A percentile compares a stretch with the other conserved stretches of the same genome.
phyloP scores from a whole-genome alignment of 1,140 invertebrate genomes.

The Achatina immaculata region DNA sequence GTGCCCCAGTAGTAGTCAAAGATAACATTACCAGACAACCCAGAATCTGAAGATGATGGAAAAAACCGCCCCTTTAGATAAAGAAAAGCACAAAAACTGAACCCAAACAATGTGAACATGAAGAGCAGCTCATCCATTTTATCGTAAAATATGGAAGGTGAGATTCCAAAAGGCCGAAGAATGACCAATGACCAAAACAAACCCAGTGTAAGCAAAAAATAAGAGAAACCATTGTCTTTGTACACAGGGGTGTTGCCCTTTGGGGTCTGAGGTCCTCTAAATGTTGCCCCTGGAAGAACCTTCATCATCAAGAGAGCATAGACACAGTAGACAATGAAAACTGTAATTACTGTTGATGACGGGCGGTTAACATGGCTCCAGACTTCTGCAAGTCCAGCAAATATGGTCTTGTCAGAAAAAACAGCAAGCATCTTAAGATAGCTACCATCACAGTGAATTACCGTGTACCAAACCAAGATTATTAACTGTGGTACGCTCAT shows the following conservation, averaged over 20 bases:
- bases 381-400: constrained; percentile 51
- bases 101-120: constrained; percentile 72
- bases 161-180: constrained; percentile 58
- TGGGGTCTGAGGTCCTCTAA: constrained; percentile 72
- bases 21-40: constrained; percentile 68
- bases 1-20: constrained; percentile 77
- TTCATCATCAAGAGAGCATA: constrained; percentile 65
- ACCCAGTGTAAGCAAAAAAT: constrained; percentile 71
- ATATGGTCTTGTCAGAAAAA: constrained; percentile 44
- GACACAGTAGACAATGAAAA: constrained; percentile 58
- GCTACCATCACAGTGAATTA: constrained; percentile 61
- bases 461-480: constrained; percentile 67
- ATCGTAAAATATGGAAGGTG: constrained; percentile 72
- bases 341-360: constrained; percentile 46
- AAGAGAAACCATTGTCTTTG: constrained; percentile 75
- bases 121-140: constrained; percentile 73
- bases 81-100: constrained; percentile 72
- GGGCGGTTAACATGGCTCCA: constrained; percentile 56
- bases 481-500: constrained; percentile 58
- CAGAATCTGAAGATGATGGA: constrained; percentile 65
- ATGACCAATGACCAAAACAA: constrained; percentile 63
- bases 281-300: constrained; percentile 71
- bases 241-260: constrained; percentile 74
- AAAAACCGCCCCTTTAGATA: constrained; percentile 69
- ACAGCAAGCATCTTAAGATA: constrained; percentile 48